Base-by-base conservation (phyloP, 2,113 vertebrate species). In the Serranochromis macrocephalus region DNA sequence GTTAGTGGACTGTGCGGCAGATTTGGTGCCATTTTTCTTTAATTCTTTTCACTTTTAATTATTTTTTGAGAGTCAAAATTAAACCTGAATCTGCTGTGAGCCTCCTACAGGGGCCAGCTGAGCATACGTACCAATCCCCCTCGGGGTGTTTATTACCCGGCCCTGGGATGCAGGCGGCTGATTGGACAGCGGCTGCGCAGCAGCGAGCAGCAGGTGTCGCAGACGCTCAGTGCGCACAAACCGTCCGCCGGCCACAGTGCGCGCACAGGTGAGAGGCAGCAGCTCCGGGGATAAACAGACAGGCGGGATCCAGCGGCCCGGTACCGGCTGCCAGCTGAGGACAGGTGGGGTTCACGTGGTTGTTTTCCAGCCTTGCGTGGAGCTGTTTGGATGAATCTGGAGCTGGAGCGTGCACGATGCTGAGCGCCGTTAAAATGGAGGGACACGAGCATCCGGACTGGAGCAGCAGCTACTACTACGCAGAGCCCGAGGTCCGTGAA, bases 351-450 rank as follows among this genome's bases (percentile, higher is more conserved):
- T 38, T 12, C 24, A 7, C 2, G 9, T n/a, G 63, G 26, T 31
- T 49, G 24, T 31, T 78, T 49, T 78, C 1, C 42, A 78, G 7
- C 6, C 71, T 49, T 3, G 49, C 4, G 24, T 57, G 84, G 13
- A 49, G 51, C 73, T 9, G 68, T 40, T 24, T 55, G 85, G 85
- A 86, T 84, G 91, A 68, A 3, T 33, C 29, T 5, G 47, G 26
- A 5, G 33, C 3, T 24, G 80, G 73, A 40, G 19, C 29, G 75
- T 19, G 45, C 97, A 97, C 96, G 96, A 98, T 98, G 97, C 97
- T 98, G 94, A 97, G 98, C 95, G 96, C 97, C 87, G 97, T 99
- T 96, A 98, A 98, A 96, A 99, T 98, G 98, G 97, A 99, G 97
- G 97, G 97, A 96, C 97, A 98, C 95, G 98, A 98, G 86, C 97